Base-by-base conservation (phyloP, 2,113 vertebrate genomes). In the Gnathonemus echidnorhynchus region DNA sequence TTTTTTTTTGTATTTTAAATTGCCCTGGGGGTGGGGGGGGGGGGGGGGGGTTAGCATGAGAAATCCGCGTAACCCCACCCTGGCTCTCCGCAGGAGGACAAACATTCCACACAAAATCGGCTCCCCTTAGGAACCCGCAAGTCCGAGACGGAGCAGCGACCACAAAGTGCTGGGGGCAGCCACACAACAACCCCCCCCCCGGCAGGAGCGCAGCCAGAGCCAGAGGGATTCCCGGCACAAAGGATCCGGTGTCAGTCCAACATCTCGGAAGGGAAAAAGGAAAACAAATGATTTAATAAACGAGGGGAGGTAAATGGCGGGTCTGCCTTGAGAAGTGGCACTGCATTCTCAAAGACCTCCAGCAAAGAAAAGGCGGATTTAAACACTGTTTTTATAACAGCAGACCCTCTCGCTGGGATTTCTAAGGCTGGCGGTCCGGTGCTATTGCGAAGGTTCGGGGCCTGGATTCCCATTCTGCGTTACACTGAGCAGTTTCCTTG, bases 271-370 rank as follows among this genome's bases (percentile, higher is more conserved):
- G 89, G 92, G 88, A 93, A 93, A 92, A 93, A 94, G 92, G 93
- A 92, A 94, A 93, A 92, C 92, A 90, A 92, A 93, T 92, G 91
- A 92, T 93, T 94, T 91, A 93, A 94, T 94, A 94, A 89, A 91
- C 13, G 89, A 94, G 91, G 89, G 74, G 89, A 90, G 87, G 84
- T 9, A 24, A 88, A 74, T 91, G 92, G 90, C 91, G 91, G 90
- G 83, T 17, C 45, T 31, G 53, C 90, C 92, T 89, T 90, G 89
- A 56, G 58, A 66, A 91, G 90, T 90, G 89, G 89, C 90, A 91
- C 24, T 70, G 35, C 89, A 77, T 90, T 92, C 92, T 90, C 92
- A 80, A 77, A 80, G 91, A 87, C 74, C 80, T 62, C 83, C 49
- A 91, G 85, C 92, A 88, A 88, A 91, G 45, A 85, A 89, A 89